Evolutionary conservation across 2,113 vertebrate genomes (phyloP).

Genomic region (human): GRCh38 chr6:51786501-51787000

Average conservation of each 20-base stretch:
- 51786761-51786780: not conserved
- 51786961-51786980: conserved; percentile 60
- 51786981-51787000: conserved; percentile 22
- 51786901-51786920: not conserved
- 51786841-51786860: not conserved
- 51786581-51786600: not conserved
- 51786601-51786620: not conserved
- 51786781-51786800: not conserved
- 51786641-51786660: not conserved
- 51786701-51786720: not conserved
- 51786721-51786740: not conserved
- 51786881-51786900: conserved; percentile 3
- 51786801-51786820: not conserved
- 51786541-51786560: not conserved
- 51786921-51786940: not conserved
- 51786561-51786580: not conserved
- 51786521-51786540: not conserved
- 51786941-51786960: not conserved
- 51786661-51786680: not conserved
- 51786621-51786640: not conserved
- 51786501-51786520: not conserved
- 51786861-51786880: not conserved
- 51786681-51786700: not conserved
- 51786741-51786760: not conserved
- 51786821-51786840: not conserved